A percentile compares a stretch with the other conserved stretches of the same genome.
phyloP scores from a whole-genome alignment of 2,113 vertebrate genomes.

The Abramis brama region DNA sequence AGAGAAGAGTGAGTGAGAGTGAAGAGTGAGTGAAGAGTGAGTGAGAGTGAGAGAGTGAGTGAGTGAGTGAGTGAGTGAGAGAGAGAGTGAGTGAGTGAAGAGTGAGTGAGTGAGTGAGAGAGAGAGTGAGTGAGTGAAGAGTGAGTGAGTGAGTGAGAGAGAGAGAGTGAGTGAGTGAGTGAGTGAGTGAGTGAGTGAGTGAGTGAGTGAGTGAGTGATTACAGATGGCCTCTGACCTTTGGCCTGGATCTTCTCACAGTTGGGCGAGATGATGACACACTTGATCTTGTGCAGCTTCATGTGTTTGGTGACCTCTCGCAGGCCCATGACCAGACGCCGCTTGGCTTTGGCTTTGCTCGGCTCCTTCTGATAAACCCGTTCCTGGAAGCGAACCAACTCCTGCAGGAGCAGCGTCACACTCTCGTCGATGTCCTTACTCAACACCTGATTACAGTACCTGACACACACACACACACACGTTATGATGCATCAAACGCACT shows the following conservation, averaged over 20 bases:
- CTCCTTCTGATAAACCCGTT: constrained; percentile 94
- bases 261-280: constrained; percentile 97
- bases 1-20: too few relatives aligned
- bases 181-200: too few relatives aligned
- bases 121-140: too few relatives aligned
- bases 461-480: too few relatives aligned
- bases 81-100: too few relatives aligned
- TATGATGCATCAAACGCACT: too few relatives aligned
- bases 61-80: too few relatives aligned
- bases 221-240: constrained; percentile 80
- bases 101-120: too few relatives aligned
- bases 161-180: too few relatives aligned
- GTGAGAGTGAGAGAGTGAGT: accelerated
- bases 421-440: constrained; percentile 98
- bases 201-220: too few relatives aligned
- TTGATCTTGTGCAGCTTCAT: constrained; percentile 97
- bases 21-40: too few relatives aligned
- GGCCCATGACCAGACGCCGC: constrained; percentile 94
- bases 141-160: too few relatives aligned
- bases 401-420: constrained; percentile 93
- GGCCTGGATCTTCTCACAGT: constrained; percentile 98
- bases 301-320: constrained; percentile 96
- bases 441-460: constrained; percentile 98
- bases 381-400: constrained; percentile 97
- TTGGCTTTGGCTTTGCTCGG: constrained; percentile 92